Percentiles rank a stretch among this genome's conserved stretches.
Evolutionary conservation across 2,888 invertebrate species (phyloP).

Genomic region (Eupelmus urozonus): DNA sequence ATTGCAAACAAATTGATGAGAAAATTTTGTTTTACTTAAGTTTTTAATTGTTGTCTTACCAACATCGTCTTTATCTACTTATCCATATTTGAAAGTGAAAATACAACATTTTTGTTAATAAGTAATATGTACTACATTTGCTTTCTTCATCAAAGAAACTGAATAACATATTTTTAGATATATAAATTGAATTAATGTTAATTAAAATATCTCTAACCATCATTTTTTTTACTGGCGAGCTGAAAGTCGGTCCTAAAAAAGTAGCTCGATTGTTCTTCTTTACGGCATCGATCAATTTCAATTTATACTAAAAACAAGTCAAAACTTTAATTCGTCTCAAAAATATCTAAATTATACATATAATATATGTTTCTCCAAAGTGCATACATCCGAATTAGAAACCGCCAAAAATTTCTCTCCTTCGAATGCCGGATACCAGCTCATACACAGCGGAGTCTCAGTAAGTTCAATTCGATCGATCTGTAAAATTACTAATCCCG

Average conservation of each 20-base stretch:
- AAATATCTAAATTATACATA: neutral
- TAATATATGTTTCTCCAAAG: neutral
- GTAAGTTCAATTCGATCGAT: constrained; percentile 82
- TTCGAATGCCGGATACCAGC: constrained; percentile 77
- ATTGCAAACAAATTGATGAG: too few species aligned
- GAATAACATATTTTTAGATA: too few species aligned
- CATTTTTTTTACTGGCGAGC: constrained; percentile 80
- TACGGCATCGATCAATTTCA: constrained; percentile 82
- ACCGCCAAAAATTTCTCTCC: constrained; percentile 79
- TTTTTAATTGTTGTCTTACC: too few species aligned
- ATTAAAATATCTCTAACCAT: constrained; percentile 66
- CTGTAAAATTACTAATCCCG: constrained; percentile 69
- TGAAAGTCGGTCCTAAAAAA: constrained; percentile 84
- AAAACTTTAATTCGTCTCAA: neutral
- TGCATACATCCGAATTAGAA: constrained; percentile 81
- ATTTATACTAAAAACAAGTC: constrained; percentile 79
- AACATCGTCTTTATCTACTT: too few species aligned
- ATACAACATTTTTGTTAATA: too few species aligned
- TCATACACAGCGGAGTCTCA: constrained; percentile 80
- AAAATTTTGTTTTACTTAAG: too few species aligned
- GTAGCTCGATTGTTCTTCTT: constrained; percentile 84
- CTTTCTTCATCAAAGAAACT: too few species aligned
- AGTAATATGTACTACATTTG: too few species aligned
- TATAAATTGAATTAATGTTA: neutral
- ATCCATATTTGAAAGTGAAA: too few species aligned